These are phyloP conservation scores for Anarhynchus alexandrinus DNA, from an alignment of 2,113 vertebrate genomes.

Conservation along the genomic window DNA sequence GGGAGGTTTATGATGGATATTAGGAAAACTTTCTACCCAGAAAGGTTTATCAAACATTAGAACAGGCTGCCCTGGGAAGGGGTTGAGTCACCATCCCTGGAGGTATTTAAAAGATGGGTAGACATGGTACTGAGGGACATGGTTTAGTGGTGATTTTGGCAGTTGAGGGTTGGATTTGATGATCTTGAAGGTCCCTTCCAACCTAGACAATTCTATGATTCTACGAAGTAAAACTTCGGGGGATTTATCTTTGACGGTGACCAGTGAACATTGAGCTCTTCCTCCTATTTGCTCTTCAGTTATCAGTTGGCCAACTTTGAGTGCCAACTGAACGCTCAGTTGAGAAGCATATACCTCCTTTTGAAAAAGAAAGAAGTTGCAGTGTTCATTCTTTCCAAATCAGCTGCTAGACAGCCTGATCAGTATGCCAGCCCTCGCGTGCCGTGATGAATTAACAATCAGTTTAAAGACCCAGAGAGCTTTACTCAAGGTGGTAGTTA, in stretches of 20 bases:
- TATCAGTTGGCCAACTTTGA: neutral
- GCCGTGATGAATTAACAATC: conserved; percentile 5
- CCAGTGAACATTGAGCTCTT: neutral
- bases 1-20: too few relatives aligned
- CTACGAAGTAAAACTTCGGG: neutral
- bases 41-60: too few relatives aligned
- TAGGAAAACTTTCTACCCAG: too few relatives aligned
- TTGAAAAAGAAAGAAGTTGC: neutral
- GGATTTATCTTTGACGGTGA: neutral
- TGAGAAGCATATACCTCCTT: neutral
- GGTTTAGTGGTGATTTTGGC: too few relatives aligned
- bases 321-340: neutral
- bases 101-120: too few relatives aligned
- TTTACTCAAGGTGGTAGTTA: conserved; percentile 26
- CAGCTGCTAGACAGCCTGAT: neutral
- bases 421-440: neutral
- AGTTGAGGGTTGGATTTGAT: too few relatives aligned
- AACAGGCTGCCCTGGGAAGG: too few relatives aligned
- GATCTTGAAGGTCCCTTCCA: too few relatives aligned
- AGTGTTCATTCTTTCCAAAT: neutral
- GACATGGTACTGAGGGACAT: too few relatives aligned
- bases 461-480: neutral
- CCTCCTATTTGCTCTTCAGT: neutral
- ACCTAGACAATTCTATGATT: too few relatives aligned
- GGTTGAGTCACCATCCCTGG: too few relatives aligned